These are phyloP conservation scores for Crenuchus spilurus DNA, from an alignment of 2,797 vertebrate species.

Conservation along the genomic window DNA sequence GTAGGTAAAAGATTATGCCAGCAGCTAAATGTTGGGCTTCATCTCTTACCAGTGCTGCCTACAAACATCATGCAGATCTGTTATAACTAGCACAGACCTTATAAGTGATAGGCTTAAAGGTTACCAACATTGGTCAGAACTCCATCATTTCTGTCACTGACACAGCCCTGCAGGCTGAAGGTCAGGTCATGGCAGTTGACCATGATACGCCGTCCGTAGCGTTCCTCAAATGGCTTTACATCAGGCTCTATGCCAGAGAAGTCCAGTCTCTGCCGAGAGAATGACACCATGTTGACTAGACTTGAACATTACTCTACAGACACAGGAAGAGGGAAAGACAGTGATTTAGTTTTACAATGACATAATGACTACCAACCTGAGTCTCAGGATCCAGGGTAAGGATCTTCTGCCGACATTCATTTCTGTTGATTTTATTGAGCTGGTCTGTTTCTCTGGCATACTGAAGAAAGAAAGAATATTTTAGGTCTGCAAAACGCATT, in stretches of 20 bases:
- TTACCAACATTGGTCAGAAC: slow-evolving; percentile 86
- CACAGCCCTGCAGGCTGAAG: slow-evolving; percentile 89
- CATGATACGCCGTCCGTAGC: slow-evolving; percentile 86
- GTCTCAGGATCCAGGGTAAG: slow-evolving; percentile 93
- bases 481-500: slow-evolving; percentile 10
- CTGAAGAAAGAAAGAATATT: slow-evolving; percentile 69
- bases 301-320: slow-evolving; percentile 3
- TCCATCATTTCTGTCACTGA: slow-evolving; percentile 83
- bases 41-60: too few species aligned
- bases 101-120: neutral
- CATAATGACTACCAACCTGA: slow-evolving; percentile 78
- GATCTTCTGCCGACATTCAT: slow-evolving; percentile 91
- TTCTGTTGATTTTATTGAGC: slow-evolving; percentile 93
- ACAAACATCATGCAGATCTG: too few species aligned
- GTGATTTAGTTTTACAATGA: neutral
- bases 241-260: slow-evolving; percentile 97
- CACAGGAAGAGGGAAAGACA: slow-evolving; percentile 4
- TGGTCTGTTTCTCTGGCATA: slow-evolving; percentile 95
- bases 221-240: slow-evolving; percentile 94
- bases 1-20: too few species aligned
- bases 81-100: neutral
- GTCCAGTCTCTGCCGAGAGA: slow-evolving; percentile 84
- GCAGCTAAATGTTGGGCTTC: too few species aligned
- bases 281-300: neutral
- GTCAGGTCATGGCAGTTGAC: slow-evolving; percentile 92